Evolutionary conservation across 2,888 invertebrate species (phyloP).

Genomic region (Metallyticus violacea): DNA sequence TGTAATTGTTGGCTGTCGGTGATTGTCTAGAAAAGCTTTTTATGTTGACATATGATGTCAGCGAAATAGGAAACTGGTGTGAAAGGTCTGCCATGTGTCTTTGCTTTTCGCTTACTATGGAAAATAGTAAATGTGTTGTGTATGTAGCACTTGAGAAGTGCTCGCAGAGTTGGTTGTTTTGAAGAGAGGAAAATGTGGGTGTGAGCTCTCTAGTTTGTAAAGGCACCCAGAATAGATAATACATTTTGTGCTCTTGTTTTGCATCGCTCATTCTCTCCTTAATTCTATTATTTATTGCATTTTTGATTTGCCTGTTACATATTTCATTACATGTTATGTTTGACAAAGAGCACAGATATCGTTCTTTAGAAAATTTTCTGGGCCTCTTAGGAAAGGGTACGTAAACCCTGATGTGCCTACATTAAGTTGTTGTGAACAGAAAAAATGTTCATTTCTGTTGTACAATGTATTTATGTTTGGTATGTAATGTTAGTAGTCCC

Average conservation of each 20-base stretch:
- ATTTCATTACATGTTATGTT: background rate
- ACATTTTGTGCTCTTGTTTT: background rate
- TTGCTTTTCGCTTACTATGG: conserved; percentile 12
- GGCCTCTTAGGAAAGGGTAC: background rate
- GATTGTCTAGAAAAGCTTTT: background rate
- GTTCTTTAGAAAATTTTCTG: background rate
- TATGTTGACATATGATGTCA: background rate
- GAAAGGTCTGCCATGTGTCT: conserved; percentile 16
- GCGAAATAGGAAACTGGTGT: background rate
- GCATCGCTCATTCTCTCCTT: background rate
- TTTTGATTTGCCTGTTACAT: background rate
- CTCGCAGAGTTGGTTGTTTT: background rate
- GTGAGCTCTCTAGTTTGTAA: conserved; percentile 19
- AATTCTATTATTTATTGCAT: background rate
- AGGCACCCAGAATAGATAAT: background rate
- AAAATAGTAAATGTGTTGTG: conserved; percentile 1
- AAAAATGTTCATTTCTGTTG: background rate
- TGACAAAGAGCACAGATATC: background rate
- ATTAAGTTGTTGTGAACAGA: conserved; percentile 5
- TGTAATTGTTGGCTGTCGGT: background rate
- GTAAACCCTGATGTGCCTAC: background rate
- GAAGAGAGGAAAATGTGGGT: background rate
- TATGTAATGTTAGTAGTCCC: conserved; percentile 20
- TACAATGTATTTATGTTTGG: conserved; percentile 23
- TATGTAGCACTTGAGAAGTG: background rate